A percentile compares a stretch with the other conserved stretches of the same genome.
These are phyloP conservation scores for Palloptera scutellata DNA, from an alignment of 2,888 invertebrate species.

Conservation along the genomic window DNA sequence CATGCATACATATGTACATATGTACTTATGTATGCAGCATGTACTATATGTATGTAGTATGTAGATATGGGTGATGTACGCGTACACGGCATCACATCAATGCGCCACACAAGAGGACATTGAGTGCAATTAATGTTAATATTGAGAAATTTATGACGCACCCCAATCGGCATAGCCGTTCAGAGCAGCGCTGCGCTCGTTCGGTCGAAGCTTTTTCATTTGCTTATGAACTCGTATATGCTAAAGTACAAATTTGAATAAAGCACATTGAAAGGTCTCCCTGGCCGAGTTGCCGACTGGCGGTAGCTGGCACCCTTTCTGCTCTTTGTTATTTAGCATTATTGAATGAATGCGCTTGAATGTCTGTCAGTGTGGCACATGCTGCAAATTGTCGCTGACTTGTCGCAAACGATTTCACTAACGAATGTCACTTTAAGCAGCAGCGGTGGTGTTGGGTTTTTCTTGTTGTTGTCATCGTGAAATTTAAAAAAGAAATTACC, in stretches of 20 bases:
- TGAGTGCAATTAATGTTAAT: slow-evolving; percentile 62
- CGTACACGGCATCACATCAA: not conserved
- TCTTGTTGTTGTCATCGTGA: not conserved
- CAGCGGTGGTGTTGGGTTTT: not conserved
- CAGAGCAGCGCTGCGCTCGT: slow-evolving; percentile 20
- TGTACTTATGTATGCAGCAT: not conserved
- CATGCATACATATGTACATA: slow-evolving; percentile 23
- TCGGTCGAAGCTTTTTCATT: slow-evolving; percentile 23
- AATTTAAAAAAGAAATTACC: not conserved
- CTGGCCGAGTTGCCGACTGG: no score
- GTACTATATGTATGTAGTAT: no score
- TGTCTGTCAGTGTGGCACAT: not conserved
- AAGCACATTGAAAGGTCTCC: not conserved
- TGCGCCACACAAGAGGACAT: slow-evolving; percentile 60
- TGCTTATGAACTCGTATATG: slow-evolving; percentile 35
- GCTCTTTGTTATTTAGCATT: no score
- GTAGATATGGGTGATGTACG: slow-evolving; percentile 4
- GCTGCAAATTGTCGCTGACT: not conserved
- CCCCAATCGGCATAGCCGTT: slow-evolving; percentile 37
- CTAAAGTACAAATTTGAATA: slow-evolving; percentile 27
- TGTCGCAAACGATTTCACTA: slow-evolving; percentile 2
- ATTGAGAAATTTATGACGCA: slow-evolving; percentile 57
- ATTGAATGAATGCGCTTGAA: no score
- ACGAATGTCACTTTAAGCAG: not conserved
- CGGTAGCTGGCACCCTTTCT: no score